These are phyloP conservation scores for Arbacia lixula DNA, from an alignment of 53 echinoderm and acorn worm genomes.

Conservation along the genomic window DNA sequence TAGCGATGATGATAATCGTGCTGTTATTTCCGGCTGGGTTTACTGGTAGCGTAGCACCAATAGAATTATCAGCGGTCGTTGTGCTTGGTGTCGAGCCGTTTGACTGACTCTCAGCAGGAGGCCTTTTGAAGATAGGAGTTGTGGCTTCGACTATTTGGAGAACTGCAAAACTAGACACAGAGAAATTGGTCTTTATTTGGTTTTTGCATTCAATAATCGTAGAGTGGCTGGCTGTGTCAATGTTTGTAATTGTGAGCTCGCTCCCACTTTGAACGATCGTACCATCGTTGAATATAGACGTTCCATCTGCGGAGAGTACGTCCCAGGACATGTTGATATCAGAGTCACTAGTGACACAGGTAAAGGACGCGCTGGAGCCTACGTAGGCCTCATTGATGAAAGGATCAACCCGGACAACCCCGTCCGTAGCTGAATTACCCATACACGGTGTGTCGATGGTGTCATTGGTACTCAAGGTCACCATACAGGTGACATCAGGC, in stretches of 20 bases:
- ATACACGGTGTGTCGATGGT: slow-evolving; percentile 1
- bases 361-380: slow-evolving; percentile 6
- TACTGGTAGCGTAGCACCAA: background rate
- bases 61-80: background rate
- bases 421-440: background rate
- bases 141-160: slow-evolving; percentile 10
- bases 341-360: background rate
- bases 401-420: slow-evolving; percentile 10
- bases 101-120: background rate
- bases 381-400: slow-evolving; percentile 3
- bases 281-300: background rate
- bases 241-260: background rate
- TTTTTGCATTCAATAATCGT: background rate
- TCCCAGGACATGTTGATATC: background rate
- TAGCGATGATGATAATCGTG: background rate
- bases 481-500: background rate
- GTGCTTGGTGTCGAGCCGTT: background rate
- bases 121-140: background rate
- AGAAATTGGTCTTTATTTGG: background rate
- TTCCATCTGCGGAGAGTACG: background rate
- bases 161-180: background rate
- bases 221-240: background rate
- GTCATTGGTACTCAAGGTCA: background rate
- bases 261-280: background rate
- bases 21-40: no score